Percentiles rank a stretch among this genome's conserved stretches.
Evolutionary conservation across 2,888 invertebrate species (phyloP).

Genomic region (Pollenia labialis): DNA sequence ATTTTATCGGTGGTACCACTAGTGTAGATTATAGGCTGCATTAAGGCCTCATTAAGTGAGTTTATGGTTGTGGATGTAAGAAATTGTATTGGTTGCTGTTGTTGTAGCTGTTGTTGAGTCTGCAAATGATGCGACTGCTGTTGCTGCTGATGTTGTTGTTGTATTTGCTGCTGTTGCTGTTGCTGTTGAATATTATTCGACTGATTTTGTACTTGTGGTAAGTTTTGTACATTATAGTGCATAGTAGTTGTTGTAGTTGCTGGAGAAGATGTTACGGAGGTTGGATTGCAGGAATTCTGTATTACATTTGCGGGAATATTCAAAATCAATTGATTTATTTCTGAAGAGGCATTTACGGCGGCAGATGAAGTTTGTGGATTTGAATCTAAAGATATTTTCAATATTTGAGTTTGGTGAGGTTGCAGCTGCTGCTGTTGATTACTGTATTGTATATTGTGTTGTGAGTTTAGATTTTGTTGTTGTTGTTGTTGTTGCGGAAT

Average conservation of each 20-base stretch:
- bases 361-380: conserved; percentile 68
- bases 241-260: conserved; percentile 47
- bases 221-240: conserved; percentile 75
- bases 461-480: conserved; percentile 36
- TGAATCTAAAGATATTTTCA: conserved; percentile 73
- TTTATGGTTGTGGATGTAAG: conserved; percentile 64
- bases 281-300: conserved; percentile 48
- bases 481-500: conserved; percentile 74
- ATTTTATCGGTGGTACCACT: conserved; percentile 76
- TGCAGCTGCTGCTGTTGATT: conserved; percentile 53
- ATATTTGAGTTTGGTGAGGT: conserved; percentile 66
- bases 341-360: conserved; percentile 29
- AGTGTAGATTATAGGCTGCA: conserved; percentile 76
- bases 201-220: conserved; percentile 76
- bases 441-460: conserved; percentile 56
- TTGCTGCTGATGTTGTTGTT: conserved; percentile 68
- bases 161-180: neutral
- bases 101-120: conserved; percentile 60
- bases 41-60: conserved; percentile 72
- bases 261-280: conserved; percentile 37
- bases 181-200: conserved; percentile 46
- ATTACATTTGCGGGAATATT: conserved; percentile 63
- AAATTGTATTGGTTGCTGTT: conserved; percentile 67
- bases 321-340: conserved; percentile 65
- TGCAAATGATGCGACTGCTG: conserved; percentile 62